Evolutionary conservation across 1,140 invertebrate genomes (phyloP).

Genomic region (Heterodera carotae): DNA sequence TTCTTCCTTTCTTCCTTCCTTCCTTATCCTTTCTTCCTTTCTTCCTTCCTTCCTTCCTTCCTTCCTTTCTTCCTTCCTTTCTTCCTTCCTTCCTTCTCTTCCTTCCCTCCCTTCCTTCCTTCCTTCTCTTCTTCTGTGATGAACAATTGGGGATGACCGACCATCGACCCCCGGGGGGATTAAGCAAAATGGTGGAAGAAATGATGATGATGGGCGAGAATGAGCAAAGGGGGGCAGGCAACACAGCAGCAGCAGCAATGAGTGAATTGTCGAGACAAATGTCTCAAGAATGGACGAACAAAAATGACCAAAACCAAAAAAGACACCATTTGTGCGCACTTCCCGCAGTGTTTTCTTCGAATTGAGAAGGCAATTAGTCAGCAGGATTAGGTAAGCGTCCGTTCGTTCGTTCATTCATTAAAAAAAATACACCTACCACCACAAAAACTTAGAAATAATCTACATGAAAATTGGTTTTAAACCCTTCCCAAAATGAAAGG

Average conservation of each 20-base stretch:
- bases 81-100: background rate
- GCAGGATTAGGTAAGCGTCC: no score
- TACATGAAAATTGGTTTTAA: no score
- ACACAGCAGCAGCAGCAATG: background rate
- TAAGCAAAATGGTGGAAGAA: background rate
- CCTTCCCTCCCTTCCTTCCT: background rate
- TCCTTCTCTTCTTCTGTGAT: background rate
- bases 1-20: background rate
- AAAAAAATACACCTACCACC: no score
- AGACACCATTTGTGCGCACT: background rate
- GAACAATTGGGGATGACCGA: background rate
- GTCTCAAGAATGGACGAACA: background rate
- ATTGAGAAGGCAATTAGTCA: no score
- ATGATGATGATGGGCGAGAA: background rate
- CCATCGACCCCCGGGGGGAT: background rate
- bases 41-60: background rate
- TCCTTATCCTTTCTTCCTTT: background rate
- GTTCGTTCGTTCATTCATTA: no score
- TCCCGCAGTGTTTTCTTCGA: background rate
- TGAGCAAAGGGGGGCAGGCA: background rate
- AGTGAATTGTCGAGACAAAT: conserved; percentile 13
- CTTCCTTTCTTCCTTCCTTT: background rate
- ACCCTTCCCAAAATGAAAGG: no score
- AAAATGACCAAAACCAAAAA: background rate
- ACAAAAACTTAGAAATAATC: no score